Conservation (phyloP, 2,113 vertebrate species). For the Platanista minor region DNA sequence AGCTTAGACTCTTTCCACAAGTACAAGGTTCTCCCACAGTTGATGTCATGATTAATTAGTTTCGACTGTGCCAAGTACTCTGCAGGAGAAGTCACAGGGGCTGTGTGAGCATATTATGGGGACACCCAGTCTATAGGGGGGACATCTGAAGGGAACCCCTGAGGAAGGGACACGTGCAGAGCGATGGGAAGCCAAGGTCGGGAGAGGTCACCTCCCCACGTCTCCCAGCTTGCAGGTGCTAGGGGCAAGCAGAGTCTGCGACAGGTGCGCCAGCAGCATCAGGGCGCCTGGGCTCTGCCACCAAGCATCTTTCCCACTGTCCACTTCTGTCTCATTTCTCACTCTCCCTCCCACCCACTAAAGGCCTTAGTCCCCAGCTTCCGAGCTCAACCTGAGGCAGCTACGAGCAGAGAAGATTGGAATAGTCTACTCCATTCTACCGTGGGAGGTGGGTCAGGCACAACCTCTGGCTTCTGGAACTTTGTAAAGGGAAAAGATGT, state of each 20-base stretch:
- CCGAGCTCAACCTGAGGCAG: neutral
- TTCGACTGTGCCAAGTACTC: neutral
- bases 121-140: neutral
- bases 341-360: neutral
- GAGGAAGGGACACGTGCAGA: neutral
- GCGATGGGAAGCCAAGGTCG: neutral
- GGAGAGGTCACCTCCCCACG: neutral
- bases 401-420: neutral
- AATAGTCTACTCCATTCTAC: neutral
- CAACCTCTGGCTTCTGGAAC: neutral
- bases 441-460: neutral
- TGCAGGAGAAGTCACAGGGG: neutral
- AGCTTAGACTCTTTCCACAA: neutral
- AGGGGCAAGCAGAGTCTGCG: neutral
- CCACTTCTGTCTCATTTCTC: neutral
- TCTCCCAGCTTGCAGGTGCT: neutral
- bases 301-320: fast-evolving
- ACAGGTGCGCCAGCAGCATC: fast-evolving
- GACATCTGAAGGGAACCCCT: neutral
- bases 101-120: neutral
- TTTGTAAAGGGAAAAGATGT: neutral
- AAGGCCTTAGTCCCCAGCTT: neutral
- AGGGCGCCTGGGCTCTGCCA: neutral
- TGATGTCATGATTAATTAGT: neutral
- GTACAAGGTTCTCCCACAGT: neutral